phyloP scores from a whole-genome alignment of 2,888 invertebrate genomes.

The Epirrita christyi region DNA sequence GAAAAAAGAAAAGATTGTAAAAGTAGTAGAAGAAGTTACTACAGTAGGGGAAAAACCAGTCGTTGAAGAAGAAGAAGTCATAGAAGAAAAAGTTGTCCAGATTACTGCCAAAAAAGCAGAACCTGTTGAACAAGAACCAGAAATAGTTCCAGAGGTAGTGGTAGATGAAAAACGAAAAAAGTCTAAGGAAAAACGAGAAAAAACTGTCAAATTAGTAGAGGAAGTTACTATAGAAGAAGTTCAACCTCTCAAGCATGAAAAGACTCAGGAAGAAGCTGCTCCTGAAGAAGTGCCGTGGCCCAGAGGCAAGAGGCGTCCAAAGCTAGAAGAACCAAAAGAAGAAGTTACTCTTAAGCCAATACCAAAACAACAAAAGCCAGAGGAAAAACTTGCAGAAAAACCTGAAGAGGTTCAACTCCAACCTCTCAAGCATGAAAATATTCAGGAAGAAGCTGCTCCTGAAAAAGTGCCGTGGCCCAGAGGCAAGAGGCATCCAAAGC shows the following conservation, averaged over 20 bases:
- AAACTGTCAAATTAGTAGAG: slow-evolving; percentile 44
- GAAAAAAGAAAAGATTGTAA: slow-evolving; percentile 39
- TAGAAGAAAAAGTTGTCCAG: no score
- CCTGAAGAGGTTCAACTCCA: slow-evolving; percentile 48
- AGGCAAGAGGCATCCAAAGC: slow-evolving; percentile 51
- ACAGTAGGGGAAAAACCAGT: slow-evolving; percentile 18
- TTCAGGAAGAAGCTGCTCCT: slow-evolving; percentile 57
- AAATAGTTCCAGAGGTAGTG: no score
- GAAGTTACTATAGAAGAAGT: slow-evolving; percentile 47
- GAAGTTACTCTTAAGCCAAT: slow-evolving; percentile 53
- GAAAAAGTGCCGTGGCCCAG: slow-evolving; percentile 47
- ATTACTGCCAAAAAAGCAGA: no score
- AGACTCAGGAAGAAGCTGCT: slow-evolving; percentile 64
- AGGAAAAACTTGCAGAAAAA: slow-evolving; percentile 43
- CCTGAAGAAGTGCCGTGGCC: slow-evolving; percentile 51
- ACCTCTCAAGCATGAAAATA: slow-evolving; percentile 43
- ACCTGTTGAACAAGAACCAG: no score
- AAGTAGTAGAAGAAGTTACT: slow-evolving; percentile 48
- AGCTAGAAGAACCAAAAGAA: slow-evolving; percentile 54
- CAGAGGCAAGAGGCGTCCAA: slow-evolving; percentile 43
- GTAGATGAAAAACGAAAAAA: slow-evolving; percentile 58
- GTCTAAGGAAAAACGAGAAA: slow-evolving; percentile 41
- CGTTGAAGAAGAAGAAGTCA: slow-evolving; percentile 27
- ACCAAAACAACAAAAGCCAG: slow-evolving; percentile 49
- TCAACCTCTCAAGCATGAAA: slow-evolving; percentile 58